Base-by-base conservation (phyloP, 2,797 vertebrate genomes). In the Myripristis murdjan region DNA sequence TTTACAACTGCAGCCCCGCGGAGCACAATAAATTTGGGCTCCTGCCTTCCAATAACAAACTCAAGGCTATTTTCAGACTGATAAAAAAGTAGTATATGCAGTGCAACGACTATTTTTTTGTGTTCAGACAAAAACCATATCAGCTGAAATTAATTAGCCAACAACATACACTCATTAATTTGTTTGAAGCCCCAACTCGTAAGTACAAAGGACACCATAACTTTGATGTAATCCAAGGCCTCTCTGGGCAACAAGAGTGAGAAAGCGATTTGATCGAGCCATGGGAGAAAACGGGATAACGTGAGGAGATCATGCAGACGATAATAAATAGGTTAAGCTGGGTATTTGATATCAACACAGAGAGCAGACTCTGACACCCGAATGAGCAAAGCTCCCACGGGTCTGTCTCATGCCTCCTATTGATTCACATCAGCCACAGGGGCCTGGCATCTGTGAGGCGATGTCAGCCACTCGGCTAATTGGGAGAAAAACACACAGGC, bases 401-500 rank as follows among this genome's bases (percentile, higher is more conserved):
- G 54, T 61, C 47, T 55, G 52, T 60, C 47, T 71, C 62, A 22
- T 22, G 46, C 37, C 68, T 70, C 18, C 0, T 28, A 78, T 76
- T 26, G 67, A 73, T 73, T 63, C 48, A 39, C 57, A 66, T 55
- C 55, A 74, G 47, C 69, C 39, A 15, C 31, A 2, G 43, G 39
- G 46, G 20, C 33, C 43, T 15, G 1, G 22, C 48, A 65, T 58
- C 48, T 3, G 22, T 47, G 37, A 23, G 64, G 53, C 75, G 4
- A 37, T 56, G 83, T 73, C 75, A 81, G 73, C 71, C 67, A 44
- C 68, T 44, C 33, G 6, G 74, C 64, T 88, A 87, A 88, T 84
- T 90, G 83, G 84, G 35, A 54, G 70, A 44, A 73, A 73, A 66
- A 70, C 35, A 81, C 56, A n/a, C 18, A 39, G 43, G 37, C 55